These are phyloP conservation scores for Ascidia mentula DNA, from an alignment of 23 tunicate genomes.

Conservation along the genomic window DNA sequence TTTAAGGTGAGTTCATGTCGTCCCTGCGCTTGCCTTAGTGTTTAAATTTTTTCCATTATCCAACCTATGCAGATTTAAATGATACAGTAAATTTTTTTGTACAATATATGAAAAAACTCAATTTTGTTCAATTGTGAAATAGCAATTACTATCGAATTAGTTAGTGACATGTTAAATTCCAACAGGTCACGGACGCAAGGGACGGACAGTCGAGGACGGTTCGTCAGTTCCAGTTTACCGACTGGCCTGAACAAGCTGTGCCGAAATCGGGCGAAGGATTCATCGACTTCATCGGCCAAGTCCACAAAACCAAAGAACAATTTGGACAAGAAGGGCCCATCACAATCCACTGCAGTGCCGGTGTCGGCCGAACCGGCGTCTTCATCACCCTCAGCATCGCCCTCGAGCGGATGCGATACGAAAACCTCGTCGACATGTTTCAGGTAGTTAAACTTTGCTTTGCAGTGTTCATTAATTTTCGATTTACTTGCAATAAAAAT, in stretches of 20 bases:
- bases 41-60: too few species aligned
- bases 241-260: slow-evolving; percentile 99
- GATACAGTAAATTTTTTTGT: too few species aligned
- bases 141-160: too few species aligned
- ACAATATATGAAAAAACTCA: too few species aligned
- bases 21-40: too few species aligned
- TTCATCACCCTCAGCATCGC: slow-evolving; percentile 93
- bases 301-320: slow-evolving; percentile 98
- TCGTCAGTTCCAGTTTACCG: slow-evolving; percentile 98
- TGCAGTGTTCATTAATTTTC: too few species aligned
- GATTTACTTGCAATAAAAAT: too few species aligned
- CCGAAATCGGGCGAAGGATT: slow-evolving; percentile 98
- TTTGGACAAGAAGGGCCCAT: slow-evolving; percentile 99
- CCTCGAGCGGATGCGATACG: slow-evolving; percentile 92
- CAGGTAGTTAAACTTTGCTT: too few species aligned
- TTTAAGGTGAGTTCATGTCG: slow-evolving; percentile 89
- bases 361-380: slow-evolving; percentile 98
- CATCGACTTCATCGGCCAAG: slow-evolving; percentile 98
- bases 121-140: too few species aligned
- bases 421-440: slow-evolving; percentile 96
- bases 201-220: slow-evolving; percentile 98
- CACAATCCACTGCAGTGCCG: slow-evolving; percentile 99
- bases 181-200: slow-evolving; percentile 97
- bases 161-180: too few species aligned
- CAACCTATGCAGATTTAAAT: too few species aligned